Evolutionary conservation across 2,113 vertebrate genomes (phyloP), one percentile per base, ranked within the genome.

Genomic region (Gulo gulo): DNA sequence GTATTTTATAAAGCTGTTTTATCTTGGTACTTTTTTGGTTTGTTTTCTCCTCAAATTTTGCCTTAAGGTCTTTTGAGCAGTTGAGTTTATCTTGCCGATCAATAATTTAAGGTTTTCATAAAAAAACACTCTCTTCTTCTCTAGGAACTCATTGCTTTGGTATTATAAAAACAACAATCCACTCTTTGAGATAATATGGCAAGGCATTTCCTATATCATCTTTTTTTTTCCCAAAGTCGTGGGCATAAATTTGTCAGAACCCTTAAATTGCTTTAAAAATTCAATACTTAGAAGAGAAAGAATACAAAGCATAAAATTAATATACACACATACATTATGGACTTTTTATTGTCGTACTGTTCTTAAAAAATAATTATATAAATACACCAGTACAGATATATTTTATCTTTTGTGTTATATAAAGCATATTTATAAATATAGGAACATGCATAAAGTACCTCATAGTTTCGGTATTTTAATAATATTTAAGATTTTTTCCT

Each of bases 101-200:
- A 0, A 97, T 93, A 93, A 74, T 24, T 55, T 96, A 87, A 71
- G 21, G 45, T 87, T 93, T 96, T 97, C 85, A 96, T 94, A 92
- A 92, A 93, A 90, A 91, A 74, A 7, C 18, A 55, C 21, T 94
- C 52, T 80, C 15, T 94, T 96, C 23, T 82, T 65, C 88, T 50
- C 52, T n/a, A 79, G 65, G 13, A 93, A 6, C 31, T 97, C 89
- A 76, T 81, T 97, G 61, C 7, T 93, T 61, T 88, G 13, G 2
- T 61, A 81, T 74, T 74, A 94, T 52, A 94, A 95, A 88, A 92
- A 87, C 13, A 95, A 59, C 2, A 91, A 31, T 76, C n/a, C 7
- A 26, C 26, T 26, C 47, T 94, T 45, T 3, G 39, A 94, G 29
- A 81, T n/a, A 59, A 80, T 59, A 69, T 45, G 23, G n/a, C 69